phyloP scores from a whole-genome alignment of 2,113 vertebrate genomes.

The Caranx melampygus region DNA sequence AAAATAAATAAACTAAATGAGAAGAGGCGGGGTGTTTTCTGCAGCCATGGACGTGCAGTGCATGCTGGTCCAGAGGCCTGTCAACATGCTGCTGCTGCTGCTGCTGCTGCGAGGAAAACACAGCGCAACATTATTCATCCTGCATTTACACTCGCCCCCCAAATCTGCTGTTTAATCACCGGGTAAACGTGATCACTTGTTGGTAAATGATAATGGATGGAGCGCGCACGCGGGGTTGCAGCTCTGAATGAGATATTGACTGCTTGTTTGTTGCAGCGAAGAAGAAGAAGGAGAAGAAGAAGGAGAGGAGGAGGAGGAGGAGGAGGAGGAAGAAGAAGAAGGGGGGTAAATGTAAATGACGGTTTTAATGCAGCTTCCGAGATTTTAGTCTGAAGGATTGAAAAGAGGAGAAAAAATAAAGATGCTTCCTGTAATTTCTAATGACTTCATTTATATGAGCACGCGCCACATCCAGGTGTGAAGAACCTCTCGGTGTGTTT shows the following conservation, averaged over 20 bases:
- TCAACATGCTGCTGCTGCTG: slow-evolving; percentile 13
- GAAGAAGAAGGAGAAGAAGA: neutral
- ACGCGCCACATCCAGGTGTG: neutral
- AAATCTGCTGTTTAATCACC: slow-evolving; percentile 69
- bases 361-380: slow-evolving; percentile 25
- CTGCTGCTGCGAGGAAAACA: slow-evolving; percentile 26
- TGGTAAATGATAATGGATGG: slow-evolving; percentile 67
- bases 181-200: slow-evolving; percentile 63
- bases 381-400: slow-evolving; percentile 17
- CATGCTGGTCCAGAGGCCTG: slow-evolving; percentile 28
- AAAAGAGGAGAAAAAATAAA: neutral
- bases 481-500: neutral
- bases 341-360: slow-evolving; percentile 9
- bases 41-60: slow-evolving; percentile 35
- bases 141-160: slow-evolving; percentile 16
- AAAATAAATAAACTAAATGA: slow-evolving; percentile 1
- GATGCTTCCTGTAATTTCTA: neutral
- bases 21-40: slow-evolving; percentile 17
- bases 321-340: neutral
- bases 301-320: neutral
- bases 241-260: slow-evolving; percentile 67
- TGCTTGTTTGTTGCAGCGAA: slow-evolving; percentile 35
- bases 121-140: slow-evolving; percentile 45
- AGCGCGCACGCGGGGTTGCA: slow-evolving; percentile 23
- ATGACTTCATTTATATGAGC: neutral